These are phyloP conservation scores for Xylocopa sonorina DNA, from an alignment of 1,140 invertebrate species.

Conservation along the genomic window DNA sequence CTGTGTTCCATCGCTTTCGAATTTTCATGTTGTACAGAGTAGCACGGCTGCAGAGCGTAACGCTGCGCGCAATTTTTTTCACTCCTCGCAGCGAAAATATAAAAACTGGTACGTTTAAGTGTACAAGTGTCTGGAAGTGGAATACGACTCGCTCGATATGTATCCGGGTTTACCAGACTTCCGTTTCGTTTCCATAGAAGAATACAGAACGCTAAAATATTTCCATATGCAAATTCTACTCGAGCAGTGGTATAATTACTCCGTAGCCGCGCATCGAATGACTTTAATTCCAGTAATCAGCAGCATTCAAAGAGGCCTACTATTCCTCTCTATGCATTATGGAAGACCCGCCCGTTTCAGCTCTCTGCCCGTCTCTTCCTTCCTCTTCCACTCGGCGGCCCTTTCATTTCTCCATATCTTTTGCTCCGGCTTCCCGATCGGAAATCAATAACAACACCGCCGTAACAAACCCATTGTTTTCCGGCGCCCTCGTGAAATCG, in stretches of 20 bases:
- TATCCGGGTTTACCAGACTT: no score
- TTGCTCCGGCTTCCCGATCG: slow-evolving; percentile 54
- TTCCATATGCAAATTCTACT: no score
- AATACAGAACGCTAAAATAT: no score
- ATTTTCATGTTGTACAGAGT: neutral
- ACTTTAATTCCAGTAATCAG: slow-evolving; percentile 33
- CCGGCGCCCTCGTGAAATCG: slow-evolving; percentile 45
- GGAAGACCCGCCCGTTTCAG: slow-evolving; percentile 5
- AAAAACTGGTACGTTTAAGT: neutral
- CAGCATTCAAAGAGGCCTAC: neutral
- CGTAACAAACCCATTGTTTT: slow-evolving; percentile 73
- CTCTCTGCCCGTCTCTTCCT: neutral
- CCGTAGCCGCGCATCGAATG: no score
- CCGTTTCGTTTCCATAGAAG: neutral
- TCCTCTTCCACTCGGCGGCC: neutral
- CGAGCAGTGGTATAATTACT: neutral
- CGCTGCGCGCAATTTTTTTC: neutral
- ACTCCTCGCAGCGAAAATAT: neutral
- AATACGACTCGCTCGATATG: no score
- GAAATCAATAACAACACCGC: slow-evolving; percentile 70
- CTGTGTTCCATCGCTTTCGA: neutral
- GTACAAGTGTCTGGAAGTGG: no score
- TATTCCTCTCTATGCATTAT: neutral
- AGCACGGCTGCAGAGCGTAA: neutral
- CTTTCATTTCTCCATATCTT: slow-evolving; percentile 51